Evolutionary conservation across 2,888 invertebrate species (phyloP).

Genomic region (Leucania comma): DNA sequence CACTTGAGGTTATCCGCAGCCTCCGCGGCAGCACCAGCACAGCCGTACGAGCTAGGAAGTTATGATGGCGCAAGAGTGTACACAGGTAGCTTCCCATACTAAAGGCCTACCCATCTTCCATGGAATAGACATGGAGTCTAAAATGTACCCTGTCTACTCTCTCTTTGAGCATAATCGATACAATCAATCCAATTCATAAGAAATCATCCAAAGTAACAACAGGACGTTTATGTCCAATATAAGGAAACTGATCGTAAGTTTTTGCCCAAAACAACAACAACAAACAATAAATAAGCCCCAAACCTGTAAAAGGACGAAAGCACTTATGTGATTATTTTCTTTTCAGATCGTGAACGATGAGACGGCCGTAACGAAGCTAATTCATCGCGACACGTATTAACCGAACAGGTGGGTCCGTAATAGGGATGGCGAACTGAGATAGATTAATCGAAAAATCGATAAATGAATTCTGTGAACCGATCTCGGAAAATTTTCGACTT

Average conservation of each 20-base stretch:
- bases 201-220: conserved; percentile 5
- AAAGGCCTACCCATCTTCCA: too few relatives aligned
- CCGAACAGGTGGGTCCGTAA: conserved; percentile 77
- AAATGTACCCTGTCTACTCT: too few relatives aligned
- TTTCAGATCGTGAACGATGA: conserved; percentile 77
- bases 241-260: conserved; percentile 28
- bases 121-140: too few relatives aligned
- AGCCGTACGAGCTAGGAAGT: too few relatives aligned
- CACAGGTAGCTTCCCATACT: too few relatives aligned
- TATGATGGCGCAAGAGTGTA: too few relatives aligned
- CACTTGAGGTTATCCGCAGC: too few relatives aligned
- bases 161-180: not conserved
- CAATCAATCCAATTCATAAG: conserved; percentile 10
- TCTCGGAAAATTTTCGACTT: too few relatives aligned
- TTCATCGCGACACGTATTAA: conserved; percentile 68
- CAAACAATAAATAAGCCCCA: conserved; percentile 45
- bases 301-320: conserved; percentile 45
- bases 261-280: conserved; percentile 28
- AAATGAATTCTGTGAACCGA: too few relatives aligned
- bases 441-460: too few relatives aligned
- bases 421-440: too few relatives aligned
- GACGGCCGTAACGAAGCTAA: conserved; percentile 72
- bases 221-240: conserved; percentile 15
- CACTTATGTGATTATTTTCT: conserved; percentile 60
- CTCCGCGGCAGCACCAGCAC: too few relatives aligned